A percentile compares a stretch with the other conserved stretches of the same genome.
phyloP scores from a whole-genome alignment of 2,797 vertebrate species.

The Fringilla coelebs region DNA sequence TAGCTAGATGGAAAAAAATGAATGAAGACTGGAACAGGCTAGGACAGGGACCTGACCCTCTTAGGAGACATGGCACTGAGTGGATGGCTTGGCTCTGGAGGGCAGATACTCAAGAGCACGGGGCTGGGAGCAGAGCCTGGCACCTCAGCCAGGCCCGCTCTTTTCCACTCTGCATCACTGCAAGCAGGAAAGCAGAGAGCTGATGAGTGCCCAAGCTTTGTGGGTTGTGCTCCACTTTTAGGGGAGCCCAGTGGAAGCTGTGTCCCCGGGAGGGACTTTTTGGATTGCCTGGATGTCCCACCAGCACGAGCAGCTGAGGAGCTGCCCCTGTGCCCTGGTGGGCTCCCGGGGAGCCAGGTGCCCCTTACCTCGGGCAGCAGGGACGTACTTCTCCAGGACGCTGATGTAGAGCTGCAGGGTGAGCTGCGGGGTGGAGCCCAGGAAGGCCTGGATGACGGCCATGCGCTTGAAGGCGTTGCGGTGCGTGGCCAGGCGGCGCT shows the following conservation, averaged over 20 bases:
- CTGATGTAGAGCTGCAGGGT: conserved; percentile 94
- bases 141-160: not conserved
- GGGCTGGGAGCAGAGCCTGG: not conserved
- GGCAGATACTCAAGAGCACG: not conserved
- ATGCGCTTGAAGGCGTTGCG: conserved; percentile 94
- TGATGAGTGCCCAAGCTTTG: not conserved
- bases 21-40: not conserved
- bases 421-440: conserved; percentile 95
- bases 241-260: not conserved
- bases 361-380: conserved; percentile 78
- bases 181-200: not conserved
- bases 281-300: not conserved
- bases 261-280: not conserved
- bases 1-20: not conserved
- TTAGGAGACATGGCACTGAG: no score
- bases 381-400: conserved; percentile 85
- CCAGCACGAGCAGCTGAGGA: rapidly evolving
- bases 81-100: not conserved
- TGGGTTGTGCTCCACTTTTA: rapidly evolving
- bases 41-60: not conserved
- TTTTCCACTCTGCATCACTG: not conserved
- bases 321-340: rapidly evolving
- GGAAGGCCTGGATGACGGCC: conserved; percentile 93
- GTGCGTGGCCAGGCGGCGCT: conserved; percentile 86
- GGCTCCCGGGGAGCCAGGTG: not conserved